Percentiles rank a stretch among this genome's conserved stretches.
These are phyloP conservation scores for Synanthedon formicaeformis DNA, from an alignment of 2,888 invertebrate genomes.

Conservation along the genomic window DNA sequence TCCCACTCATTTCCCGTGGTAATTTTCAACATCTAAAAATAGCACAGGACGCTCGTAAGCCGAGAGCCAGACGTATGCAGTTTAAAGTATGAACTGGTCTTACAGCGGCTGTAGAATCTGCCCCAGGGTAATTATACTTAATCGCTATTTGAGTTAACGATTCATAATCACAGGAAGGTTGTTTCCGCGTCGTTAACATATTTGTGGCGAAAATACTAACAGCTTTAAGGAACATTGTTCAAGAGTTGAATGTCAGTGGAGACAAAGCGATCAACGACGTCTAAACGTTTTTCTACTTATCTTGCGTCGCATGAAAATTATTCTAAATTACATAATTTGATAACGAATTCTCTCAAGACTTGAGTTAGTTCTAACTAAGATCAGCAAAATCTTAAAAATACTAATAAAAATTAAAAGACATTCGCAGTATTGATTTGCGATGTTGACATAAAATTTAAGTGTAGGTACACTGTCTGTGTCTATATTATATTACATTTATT, in stretches of 20 bases:
- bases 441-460: too few species aligned
- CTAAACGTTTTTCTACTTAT: too few species aligned
- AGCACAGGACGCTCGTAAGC: neutral
- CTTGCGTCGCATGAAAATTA: too few species aligned
- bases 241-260: neutral
- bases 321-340: too few species aligned
- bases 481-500: too few species aligned
- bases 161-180: conserved; percentile 40
- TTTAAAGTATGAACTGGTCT: neutral
- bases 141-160: conserved; percentile 32
- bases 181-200: conserved; percentile 37
- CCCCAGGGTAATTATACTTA: conserved; percentile 7
- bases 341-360: too few species aligned
- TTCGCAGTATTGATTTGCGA: too few species aligned
- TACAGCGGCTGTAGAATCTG: conserved; percentile 2
- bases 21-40: neutral
- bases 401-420: too few species aligned
- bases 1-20: neutral
- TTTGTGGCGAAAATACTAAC: conserved; percentile 16
- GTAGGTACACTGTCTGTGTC: too few species aligned
- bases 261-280: neutral
- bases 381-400: too few species aligned
- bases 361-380: too few species aligned
- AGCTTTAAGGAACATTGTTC: neutral
- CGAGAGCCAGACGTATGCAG: neutral